Base-by-base conservation (phyloP, 2,797 vertebrate species). In the Coreius guichenoti region DNA sequence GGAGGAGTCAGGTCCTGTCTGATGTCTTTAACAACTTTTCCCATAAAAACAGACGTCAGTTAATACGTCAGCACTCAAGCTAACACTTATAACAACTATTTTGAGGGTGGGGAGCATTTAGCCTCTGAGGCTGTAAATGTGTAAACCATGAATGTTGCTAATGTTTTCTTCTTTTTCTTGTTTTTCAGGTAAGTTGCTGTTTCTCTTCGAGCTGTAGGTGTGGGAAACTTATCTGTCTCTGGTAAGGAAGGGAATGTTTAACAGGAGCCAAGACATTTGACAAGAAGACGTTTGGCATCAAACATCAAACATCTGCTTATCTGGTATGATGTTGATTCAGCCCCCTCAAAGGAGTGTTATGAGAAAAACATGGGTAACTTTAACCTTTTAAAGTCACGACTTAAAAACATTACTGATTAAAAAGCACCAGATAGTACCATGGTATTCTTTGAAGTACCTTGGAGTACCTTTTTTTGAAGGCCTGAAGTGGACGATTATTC, bases 141-240 rank as follows among this genome's bases (percentile, higher is more conserved):
- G 31, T 65, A 29, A 77, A 72, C 61, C 56, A 49, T 58, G 75
- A 76, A 86, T 65, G 19, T 65, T 47, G 43, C 36, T 76, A 51
- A 61, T 81, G 19, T 84, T 78, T 81, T 26, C 43, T 86, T 14
- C 84, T 69, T 79, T 83, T 49, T 85, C 63, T 58, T 86, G 21
- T 89, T 86, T 90, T 89, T 75, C 65, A 91, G 90, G 91, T 90
- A 90, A 90, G 88, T 80, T 84, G 80, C 78, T 80, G 69, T 85
- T 87, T 87, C 65, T 88, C 33, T 72, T 85, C 21, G 49, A 69
- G 80, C 21, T 85, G 33, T 86, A 87, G 72, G 83, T 79, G 79
- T 80, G 78, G 73, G 81, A 83, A 36, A 47, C 63, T 43, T 81
- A 29, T 76, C 84, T 56, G 63, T 76, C 9, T 85, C 58, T 56